These are phyloP conservation scores for Chaunax sp. DNA, from an alignment of 2,797 vertebrate species.

Conservation along the genomic window DNA sequence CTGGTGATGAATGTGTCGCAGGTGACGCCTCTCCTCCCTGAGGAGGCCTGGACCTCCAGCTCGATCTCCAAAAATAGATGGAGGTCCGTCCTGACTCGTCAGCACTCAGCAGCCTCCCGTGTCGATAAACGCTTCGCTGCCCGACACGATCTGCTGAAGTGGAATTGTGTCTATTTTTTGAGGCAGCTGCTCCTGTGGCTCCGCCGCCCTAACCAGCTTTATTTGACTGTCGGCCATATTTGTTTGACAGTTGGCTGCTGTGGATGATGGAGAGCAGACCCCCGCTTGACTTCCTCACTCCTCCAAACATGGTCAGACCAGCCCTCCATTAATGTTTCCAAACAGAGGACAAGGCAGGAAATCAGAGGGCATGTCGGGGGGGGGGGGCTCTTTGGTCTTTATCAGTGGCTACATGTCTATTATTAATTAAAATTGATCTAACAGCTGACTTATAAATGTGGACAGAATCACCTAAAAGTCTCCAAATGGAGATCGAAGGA, in stretches of 20 bases:
- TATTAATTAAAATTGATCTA: no score
- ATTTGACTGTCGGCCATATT: slow-evolving; percentile 18
- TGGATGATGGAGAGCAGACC: slow-evolving; percentile 52
- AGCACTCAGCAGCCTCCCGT: slow-evolving; percentile 44
- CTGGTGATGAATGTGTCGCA: slow-evolving; percentile 52
- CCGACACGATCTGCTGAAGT: slow-evolving; percentile 39
- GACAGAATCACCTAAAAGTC: no score
- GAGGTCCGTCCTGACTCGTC: slow-evolving; percentile 32
- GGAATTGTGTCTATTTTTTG: slow-evolving; percentile 32
- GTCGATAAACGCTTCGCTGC: slow-evolving; percentile 35
- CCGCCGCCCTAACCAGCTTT: slow-evolving; percentile 1
- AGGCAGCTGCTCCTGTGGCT: slow-evolving; percentile 8
- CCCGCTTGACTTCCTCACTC: slow-evolving; percentile 37
- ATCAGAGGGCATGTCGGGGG: no score
- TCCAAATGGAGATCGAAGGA: no score
- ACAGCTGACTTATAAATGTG: no score
- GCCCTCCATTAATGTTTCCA: background rate
- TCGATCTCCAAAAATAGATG: slow-evolving; percentile 45
- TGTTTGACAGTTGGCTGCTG: slow-evolving; percentile 53
- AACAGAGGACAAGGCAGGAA: no score
- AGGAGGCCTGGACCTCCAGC: slow-evolving; percentile 41
- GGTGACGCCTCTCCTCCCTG: slow-evolving; percentile 30
- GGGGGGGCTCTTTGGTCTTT: no score
- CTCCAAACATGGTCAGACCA: slow-evolving; percentile 13
- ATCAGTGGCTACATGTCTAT: no score